Conservation (phyloP, 2,113 vertebrate species). For the Monarcha castaneiventris region DNA sequence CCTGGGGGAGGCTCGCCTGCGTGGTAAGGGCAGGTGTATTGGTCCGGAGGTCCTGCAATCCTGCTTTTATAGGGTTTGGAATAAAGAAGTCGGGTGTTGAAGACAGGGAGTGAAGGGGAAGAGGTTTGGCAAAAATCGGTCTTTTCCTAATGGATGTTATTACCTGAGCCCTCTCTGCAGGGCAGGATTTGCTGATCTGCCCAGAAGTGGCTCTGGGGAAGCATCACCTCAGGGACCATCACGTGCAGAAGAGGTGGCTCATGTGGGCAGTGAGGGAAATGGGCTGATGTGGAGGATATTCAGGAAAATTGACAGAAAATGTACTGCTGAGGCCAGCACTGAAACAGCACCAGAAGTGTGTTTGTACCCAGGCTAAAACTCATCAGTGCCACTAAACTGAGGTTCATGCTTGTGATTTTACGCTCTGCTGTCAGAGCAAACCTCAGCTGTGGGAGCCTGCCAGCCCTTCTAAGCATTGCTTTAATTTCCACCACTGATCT, state of each 20-base stretch:
- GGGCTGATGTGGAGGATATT: neutral
- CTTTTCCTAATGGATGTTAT: neutral
- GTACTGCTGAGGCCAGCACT: neutral
- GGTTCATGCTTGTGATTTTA: neutral
- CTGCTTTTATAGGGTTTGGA: neutral
- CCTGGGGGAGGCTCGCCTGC: neutral
- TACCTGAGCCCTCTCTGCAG: neutral
- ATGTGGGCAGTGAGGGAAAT: accelerated
- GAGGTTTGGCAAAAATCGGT: neutral
- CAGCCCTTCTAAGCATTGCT: neutral
- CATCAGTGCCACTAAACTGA: neutral
- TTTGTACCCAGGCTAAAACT: neutral
- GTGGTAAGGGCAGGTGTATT: neutral
- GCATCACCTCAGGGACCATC: neutral
- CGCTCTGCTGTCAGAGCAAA: neutral
- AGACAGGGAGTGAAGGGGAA: neutral
- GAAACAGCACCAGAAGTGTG: neutral
- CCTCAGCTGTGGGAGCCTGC: neutral
- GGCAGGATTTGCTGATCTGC: neutral
- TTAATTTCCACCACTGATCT: neutral
- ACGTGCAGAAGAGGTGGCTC: neutral
- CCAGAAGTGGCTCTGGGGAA: neutral
- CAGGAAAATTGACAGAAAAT: neutral
- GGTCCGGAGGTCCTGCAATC: neutral
- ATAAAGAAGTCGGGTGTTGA: neutral